phyloP scores from a whole-genome alignment of 2,797 vertebrate genomes.

The Antennarius maculatus region DNA sequence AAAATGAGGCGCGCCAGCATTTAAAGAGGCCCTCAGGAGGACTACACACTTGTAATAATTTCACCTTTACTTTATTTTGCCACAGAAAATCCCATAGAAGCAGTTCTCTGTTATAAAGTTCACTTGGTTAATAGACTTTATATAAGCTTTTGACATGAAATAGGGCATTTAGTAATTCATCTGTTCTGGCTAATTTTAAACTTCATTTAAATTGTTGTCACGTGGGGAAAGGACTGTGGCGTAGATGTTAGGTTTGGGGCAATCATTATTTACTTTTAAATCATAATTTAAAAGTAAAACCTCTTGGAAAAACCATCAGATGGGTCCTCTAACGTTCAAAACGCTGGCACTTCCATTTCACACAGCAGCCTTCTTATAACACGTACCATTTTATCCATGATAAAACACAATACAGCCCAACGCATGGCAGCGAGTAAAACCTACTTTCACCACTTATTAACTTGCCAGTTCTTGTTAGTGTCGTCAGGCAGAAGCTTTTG shows the following conservation, averaged over 20 bases:
- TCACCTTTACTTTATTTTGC: constrained; percentile 56
- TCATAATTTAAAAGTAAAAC: no score
- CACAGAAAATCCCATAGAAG: constrained; percentile 27
- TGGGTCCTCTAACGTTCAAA: constrained; percentile 1
- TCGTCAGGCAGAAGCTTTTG: constrained; percentile 20
- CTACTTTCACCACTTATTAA: constrained; percentile 48
- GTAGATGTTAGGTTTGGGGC: no score
- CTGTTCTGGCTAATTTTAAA: constrained; percentile 1
- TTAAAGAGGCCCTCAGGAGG: constrained; percentile 59
- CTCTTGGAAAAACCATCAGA: no score
- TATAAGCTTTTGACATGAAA: constrained; percentile 25
- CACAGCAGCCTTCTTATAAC: constrained; percentile 10
- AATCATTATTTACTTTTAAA: no score
- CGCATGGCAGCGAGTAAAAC: constrained; percentile 34
- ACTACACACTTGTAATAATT: constrained; percentile 31
- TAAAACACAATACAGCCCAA: constrained; percentile 15
- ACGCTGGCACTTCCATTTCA: constrained; percentile 6
- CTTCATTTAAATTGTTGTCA: background rate
- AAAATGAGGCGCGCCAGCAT: constrained; percentile 42
- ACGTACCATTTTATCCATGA: no score
- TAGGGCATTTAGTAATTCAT: constrained; percentile 8
- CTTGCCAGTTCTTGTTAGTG: constrained; percentile 60
- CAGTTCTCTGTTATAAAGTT: constrained; percentile 22
- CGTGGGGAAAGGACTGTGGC: background rate
- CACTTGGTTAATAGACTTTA: constrained; percentile 23